These are phyloP conservation scores for Melanophora roralis DNA, from an alignment of 2,888 invertebrate species.

Conservation along the genomic window DNA sequence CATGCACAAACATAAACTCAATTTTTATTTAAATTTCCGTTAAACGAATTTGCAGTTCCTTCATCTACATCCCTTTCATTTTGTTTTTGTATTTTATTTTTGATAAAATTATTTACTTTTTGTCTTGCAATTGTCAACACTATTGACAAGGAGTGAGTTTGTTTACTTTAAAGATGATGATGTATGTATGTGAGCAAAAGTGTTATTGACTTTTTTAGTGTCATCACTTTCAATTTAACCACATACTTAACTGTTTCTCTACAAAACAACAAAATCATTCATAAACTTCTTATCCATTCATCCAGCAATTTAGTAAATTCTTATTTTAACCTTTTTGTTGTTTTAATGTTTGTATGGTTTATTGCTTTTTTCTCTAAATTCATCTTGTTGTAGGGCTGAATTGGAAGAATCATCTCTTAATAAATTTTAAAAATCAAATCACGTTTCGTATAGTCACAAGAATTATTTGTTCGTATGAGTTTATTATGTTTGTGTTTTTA, in stretches of 20 bases:
- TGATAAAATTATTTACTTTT: slow-evolving; percentile 23
- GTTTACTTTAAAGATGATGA: neutral
- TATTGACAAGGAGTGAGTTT: neutral
- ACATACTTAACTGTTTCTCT: slow-evolving; percentile 42
- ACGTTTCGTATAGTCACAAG: slow-evolving; percentile 47
- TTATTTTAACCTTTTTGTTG: slow-evolving; percentile 11
- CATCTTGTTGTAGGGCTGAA: slow-evolving; percentile 41
- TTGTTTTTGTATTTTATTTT: slow-evolving; percentile 19
- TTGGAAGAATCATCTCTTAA: slow-evolving; percentile 46
- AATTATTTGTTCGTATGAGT: slow-evolving; percentile 32
- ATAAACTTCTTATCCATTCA: slow-evolving; percentile 27
- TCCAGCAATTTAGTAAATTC: neutral
- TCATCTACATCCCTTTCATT: slow-evolving; percentile 22
- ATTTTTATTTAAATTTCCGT: slow-evolving; percentile 52
- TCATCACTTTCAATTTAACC: slow-evolving; percentile 63
- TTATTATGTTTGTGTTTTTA: neutral
- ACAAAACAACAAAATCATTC: slow-evolving; percentile 30
- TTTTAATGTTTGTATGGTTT: slow-evolving; percentile 16
- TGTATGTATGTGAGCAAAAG: slow-evolving; percentile 23
- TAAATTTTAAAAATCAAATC: slow-evolving; percentile 46
- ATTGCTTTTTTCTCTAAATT: slow-evolving; percentile 12
- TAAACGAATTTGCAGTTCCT: slow-evolving; percentile 19
- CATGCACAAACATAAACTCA: slow-evolving; percentile 37
- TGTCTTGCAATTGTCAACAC: slow-evolving; percentile 34
- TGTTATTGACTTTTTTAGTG: slow-evolving; percentile 63